phyloP scores from a whole-genome alignment of 2,113 vertebrate genomes.

The Galbula dea region DNA sequence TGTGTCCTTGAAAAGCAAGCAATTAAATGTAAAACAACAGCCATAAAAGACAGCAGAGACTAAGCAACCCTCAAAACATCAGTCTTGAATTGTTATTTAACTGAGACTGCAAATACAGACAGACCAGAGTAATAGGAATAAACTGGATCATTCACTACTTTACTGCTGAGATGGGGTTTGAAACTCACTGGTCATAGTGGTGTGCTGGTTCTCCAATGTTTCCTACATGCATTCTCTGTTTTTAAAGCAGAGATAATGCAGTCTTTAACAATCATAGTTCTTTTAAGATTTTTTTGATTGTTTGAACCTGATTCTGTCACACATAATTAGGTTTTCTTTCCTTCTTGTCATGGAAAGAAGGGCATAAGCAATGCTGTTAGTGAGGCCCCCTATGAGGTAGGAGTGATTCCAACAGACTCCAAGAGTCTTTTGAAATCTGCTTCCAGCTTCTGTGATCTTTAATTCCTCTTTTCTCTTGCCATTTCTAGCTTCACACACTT shows the following conservation, averaged over 20 bases:
- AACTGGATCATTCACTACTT: not conserved
- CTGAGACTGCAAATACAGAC: not conserved
- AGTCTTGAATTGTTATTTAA: not conserved
- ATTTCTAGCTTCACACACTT: constrained; percentile 12
- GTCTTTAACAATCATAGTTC: not conserved
- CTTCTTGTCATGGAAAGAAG: constrained; percentile 1
- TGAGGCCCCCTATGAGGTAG: not conserved
- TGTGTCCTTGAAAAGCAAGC: not conserved
- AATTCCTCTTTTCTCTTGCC: constrained; percentile 53
- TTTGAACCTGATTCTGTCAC: constrained; percentile 39
- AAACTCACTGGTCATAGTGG: not conserved
- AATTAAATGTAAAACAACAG: not conserved
- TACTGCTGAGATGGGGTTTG: not conserved
- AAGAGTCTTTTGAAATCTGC: constrained; percentile 46
- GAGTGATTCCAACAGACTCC: constrained; percentile 11
- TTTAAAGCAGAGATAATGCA: not conserved
- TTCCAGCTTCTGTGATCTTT: constrained; percentile 46
- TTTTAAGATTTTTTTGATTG: not conserved
- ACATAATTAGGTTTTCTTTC: constrained; percentile 27
- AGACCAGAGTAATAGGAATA: not conserved
- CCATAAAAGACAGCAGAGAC: not conserved
- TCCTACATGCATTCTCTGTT: not conserved
- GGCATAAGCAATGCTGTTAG: not conserved
- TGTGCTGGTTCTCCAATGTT: not conserved
- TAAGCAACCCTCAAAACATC: not conserved